Evolutionary conservation across 2,113 vertebrate genomes (phyloP), one percentile per base, ranked within the genome.

Genomic region (Bettongia penicillata): DNA sequence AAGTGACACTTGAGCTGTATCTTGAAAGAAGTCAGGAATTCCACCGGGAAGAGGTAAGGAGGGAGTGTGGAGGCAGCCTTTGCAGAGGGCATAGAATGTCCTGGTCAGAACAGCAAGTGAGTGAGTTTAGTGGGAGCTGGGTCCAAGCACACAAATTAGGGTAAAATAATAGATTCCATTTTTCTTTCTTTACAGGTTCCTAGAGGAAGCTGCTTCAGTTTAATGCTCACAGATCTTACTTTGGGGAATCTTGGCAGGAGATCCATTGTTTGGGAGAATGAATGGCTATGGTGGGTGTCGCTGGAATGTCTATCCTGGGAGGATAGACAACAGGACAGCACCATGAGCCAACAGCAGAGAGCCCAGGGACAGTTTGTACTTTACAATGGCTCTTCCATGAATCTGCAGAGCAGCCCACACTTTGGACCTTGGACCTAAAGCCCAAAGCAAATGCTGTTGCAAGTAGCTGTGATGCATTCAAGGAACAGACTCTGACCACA

Each of bases 371-470:
- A 0, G 0, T 90, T 96, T 96, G 89, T 25, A 26, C 91, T 96
- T 97, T 94, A 96, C 37, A n/a, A 96, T 90, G 95, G 90, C 2
- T 93, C 97, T 94, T 96, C 94, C 90, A 91, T 93, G 55, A 92
- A 51, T 94, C 61, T 91, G 48, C 94, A 91, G 4, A 92, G 84
- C 91, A 93, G 90, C 31, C 53, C 26, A 57, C 68, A 55, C 77
- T 94, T 95, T 89, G 5, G 94, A 95, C 8, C 0, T 8, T 92
- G 94, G 92, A 97, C 97, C 96, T 93, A 91, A 95, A 91, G 94
- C 11, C 68, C 14, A 77, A 28, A 92, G 92, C 94, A 97, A 96
- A 96, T 95, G 95, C 48, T 2, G 97, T 95, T 84, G 84, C 84
- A 93, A 51, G 92, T 1, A 51, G 96, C 95, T 11, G 92, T 96